These are phyloP conservation scores for Lipotes vexillifer DNA, from an alignment of 2,113 vertebrate species.

Conservation along the genomic window DNA sequence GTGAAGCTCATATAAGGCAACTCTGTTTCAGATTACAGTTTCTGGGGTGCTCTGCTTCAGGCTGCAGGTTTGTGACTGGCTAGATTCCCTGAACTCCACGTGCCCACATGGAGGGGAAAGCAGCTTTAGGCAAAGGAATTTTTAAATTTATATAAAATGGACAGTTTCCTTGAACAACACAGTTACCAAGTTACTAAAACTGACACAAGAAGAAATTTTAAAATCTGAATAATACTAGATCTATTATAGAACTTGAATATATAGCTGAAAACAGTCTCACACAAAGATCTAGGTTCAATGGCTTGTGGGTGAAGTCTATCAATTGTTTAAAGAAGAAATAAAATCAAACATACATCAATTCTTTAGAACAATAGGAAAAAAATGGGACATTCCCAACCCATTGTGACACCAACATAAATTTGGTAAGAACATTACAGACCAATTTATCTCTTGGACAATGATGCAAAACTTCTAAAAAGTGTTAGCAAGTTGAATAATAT, in stretches of 20 bases:
- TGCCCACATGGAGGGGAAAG: neutral
- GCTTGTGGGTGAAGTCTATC: neutral
- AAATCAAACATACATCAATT: neutral
- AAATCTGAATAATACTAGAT: neutral
- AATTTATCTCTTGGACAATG: neutral
- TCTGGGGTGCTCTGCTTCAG: neutral
- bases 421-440: neutral
- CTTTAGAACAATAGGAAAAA: neutral
- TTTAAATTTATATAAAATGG: neutral
- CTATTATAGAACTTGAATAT: neutral
- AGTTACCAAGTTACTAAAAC: neutral
- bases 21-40: neutral
- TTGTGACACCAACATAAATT: neutral
- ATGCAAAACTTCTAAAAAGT: conserved; percentile 1
- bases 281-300: neutral
- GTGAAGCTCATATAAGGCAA: neutral
- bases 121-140: neutral
- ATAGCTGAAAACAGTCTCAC: neutral
- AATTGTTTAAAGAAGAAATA: neutral
- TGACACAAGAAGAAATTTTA: conserved; percentile 34
- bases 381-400: neutral
- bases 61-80: neutral
- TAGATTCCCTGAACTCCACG: neutral
- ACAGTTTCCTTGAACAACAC: neutral
- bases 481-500: neutral